Evolutionary conservation across 2,797 vertebrate species (phyloP), one percentile per base, ranked within the genome.

Genomic region (Pseudomugil tenellus): DNA sequence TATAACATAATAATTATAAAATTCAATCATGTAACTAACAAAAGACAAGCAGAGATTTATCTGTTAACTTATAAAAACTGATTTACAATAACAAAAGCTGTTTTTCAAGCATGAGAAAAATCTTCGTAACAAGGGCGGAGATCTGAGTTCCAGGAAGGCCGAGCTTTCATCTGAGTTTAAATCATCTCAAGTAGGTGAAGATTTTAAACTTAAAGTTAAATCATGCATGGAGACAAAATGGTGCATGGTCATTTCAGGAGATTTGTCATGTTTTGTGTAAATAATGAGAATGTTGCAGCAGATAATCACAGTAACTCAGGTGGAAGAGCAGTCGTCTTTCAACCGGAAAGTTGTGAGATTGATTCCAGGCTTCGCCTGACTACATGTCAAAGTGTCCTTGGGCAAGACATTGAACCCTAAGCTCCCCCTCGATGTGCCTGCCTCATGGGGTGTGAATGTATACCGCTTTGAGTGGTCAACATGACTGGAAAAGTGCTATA

Each of bases 81-180:
- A 86, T 90, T 90, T 92, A 93, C 91, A 94, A 86, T 85, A 92
- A 91, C 87, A 91, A 92, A 92, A 83, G 87, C 70, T 62, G 59
- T 74, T 73, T 71, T 85, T 64, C 65, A 87, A 86, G 74, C 87
- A 84, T 77, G 53, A 86, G 81, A 87, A 79, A 82, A 61, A 74
- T 70, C 68, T 79, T 75, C 79, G 76, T 85, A 79, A 63, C 84
- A 77, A 77, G 54, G 72, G 48, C 78, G 72, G 80, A 70, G 70
- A 69, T 83, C 55, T 72, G 57, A 65, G 56, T 56, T 46, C 54
- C 34, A 32, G 19, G 53, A 68, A 78, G 62, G 67, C 59, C 66
- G 72, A 80, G 52, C 72, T 72, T 75, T 76, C 63, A 72, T 69
- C 66, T 76, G 64, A 84, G 61, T 65, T 67, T 41, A 84, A 67